phyloP scores from a whole-genome alignment of 2,113 vertebrate genomes.

The Microtus oregoni region DNA sequence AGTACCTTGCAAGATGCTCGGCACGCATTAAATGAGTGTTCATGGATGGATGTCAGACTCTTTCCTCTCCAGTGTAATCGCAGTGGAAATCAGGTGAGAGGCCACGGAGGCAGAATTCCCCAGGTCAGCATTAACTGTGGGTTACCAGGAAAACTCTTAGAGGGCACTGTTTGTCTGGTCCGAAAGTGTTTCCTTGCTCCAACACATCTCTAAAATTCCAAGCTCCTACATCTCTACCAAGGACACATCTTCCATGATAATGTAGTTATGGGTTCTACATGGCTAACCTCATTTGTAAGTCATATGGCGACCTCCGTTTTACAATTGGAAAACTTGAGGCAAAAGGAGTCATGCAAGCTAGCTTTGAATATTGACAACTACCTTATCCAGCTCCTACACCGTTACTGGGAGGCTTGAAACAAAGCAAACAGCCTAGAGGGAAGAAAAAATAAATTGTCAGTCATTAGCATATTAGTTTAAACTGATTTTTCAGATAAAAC shows the following conservation, averaged over 20 bases:
- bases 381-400: not conserved
- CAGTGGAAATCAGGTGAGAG: not conserved
- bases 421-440: not conserved
- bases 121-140: not conserved
- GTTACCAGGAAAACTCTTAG: not conserved
- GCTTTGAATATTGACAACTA: not conserved
- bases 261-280: not conserved
- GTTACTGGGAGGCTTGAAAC: not conserved
- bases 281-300: not conserved
- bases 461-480: not conserved
- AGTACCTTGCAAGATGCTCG: slow-evolving; percentile 42
- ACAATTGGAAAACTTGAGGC: not conserved
- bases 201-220: slow-evolving; percentile 1
- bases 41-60: not conserved
- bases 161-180: not conserved
- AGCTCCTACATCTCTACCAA: not conserved
- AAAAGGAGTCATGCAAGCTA: not conserved
- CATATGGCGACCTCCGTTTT: not conserved
- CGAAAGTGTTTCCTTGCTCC: not conserved
- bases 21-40: slow-evolving; percentile 48
- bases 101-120: not conserved
- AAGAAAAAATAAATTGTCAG: not conserved
- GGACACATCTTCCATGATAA: not conserved
- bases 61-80: slow-evolving; percentile 12
- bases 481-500: slow-evolving; percentile 33